Percentiles rank a stretch among this genome's conserved stretches.
Evolutionary conservation across 2,888 invertebrate genomes (phyloP).

Genomic region (Mamestra brassicae): DNA sequence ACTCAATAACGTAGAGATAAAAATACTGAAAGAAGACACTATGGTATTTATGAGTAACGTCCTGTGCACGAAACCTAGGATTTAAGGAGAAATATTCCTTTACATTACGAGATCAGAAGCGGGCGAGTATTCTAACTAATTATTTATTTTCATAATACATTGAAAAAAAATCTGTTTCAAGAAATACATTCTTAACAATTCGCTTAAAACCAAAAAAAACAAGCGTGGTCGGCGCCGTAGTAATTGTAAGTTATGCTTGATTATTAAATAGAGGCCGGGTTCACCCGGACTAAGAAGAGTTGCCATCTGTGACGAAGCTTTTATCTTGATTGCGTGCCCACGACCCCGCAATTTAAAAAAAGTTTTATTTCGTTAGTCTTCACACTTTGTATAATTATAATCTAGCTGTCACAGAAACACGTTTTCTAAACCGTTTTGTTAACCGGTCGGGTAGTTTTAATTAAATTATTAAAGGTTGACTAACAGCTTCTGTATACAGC

Average conservation of each 20-base stretch:
- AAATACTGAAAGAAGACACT: too few species aligned
- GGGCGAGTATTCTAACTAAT: too few species aligned
- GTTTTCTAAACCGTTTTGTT: conserved; percentile 11
- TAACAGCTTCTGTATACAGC: too few species aligned
- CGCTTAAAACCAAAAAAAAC: neutral
- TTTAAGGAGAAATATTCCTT: too few species aligned
- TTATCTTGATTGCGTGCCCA: conserved; percentile 80
- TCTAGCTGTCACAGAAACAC: conserved; percentile 27
- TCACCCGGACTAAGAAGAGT: conserved; percentile 36
- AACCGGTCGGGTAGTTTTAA: too few species aligned
- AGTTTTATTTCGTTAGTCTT: conserved; percentile 75
- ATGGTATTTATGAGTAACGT: too few species aligned
- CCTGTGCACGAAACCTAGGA: too few species aligned
- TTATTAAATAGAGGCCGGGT: conserved; percentile 45
- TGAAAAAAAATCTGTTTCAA: neutral
- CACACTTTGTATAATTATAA: conserved; percentile 72
- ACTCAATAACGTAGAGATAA: too few species aligned
- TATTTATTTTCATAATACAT: too few species aligned
- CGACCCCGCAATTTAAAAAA: conserved; percentile 72
- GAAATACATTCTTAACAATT: neutral
- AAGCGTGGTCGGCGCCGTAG: neutral
- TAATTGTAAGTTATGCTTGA: conserved; percentile 46
- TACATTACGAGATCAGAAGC: too few species aligned
- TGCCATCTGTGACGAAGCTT: conserved; percentile 71
- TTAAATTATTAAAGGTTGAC: too few species aligned